Evolutionary conservation across 2,113 vertebrate genomes (phyloP), one percentile per base, ranked within the genome.

Genomic region (Sylvia atricapilla): DNA sequence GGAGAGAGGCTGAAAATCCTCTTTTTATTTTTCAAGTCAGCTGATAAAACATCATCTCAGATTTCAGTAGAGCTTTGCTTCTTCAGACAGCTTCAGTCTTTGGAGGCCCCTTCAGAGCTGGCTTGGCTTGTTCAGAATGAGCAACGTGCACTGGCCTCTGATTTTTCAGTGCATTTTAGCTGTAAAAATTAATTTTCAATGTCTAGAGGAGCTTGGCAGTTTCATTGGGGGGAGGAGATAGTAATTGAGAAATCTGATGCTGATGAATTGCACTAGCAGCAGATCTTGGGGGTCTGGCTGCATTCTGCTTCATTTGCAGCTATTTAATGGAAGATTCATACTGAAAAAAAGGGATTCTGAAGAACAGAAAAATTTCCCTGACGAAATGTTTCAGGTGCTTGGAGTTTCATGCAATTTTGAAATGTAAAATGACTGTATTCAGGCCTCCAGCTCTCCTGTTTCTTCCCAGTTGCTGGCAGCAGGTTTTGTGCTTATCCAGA

Each of bases 1-100:
- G 55, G 43, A 90, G 75, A 53, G 68, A 77, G 74, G 70, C 80
- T 93, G 80, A 43, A 90, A 86, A 90, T 94, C 81, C 5, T 1
- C 41, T 13, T 37, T 46, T 25, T 50, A 15, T 58, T 75, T 68
- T 41, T 44, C 11, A 18, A 84, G 58, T 85, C 85, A 87, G 63
- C 89, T 87, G 92, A 89, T 90, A 66, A 92, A 91, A 89, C 73
- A 55, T 62, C 9, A 85, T 72, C 87, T 95, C 52, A 33, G 8
- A 35, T 95, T 89, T 73, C 94, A 87, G 77, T 31, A 28, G 35
- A 69, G 83, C 90, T 91, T 59, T 77, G 68, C 58, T 56, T 1
- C 70, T 70, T 87, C 81, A 60, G 33, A 23, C 50, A 79, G 10
- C 37, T 73, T 21, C 31, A 18, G 35, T 68, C 89, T 94, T 37